These are phyloP conservation scores for Plebejus melissa DNA, from an alignment of 2,888 invertebrate species.

Conservation along the genomic window DNA sequence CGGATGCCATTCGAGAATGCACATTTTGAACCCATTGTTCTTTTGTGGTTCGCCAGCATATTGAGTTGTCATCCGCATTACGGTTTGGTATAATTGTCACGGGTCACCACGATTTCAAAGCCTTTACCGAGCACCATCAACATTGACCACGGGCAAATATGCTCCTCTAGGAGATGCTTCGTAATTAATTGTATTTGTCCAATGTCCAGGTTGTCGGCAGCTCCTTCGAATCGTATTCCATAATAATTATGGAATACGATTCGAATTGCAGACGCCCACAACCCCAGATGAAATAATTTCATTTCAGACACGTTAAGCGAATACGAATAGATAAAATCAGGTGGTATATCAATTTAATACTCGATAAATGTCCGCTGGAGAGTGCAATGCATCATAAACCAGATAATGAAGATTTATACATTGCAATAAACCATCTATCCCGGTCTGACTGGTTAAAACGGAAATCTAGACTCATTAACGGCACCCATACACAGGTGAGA, in stretches of 20 bases:
- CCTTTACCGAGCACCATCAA: background rate
- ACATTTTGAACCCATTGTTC: slow-evolving; percentile 12
- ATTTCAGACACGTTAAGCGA: slow-evolving; percentile 9
- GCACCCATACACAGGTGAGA: slow-evolving; percentile 60
- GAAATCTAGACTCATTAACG: slow-evolving; percentile 70
- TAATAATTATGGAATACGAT: too few species aligned
- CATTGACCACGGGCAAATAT: background rate
- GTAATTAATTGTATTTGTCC: background rate
- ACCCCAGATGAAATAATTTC: slow-evolving; percentile 9
- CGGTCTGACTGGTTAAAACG: slow-evolving; percentile 64
- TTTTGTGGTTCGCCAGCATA: background rate
- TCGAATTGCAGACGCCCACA: background rate
- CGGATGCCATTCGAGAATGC: slow-evolving; percentile 6
- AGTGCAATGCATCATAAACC: slow-evolving; percentile 30
- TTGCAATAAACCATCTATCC: slow-evolving; percentile 36
- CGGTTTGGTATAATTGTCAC: background rate
- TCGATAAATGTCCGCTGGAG: slow-evolving; percentile 28
- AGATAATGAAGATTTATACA: slow-evolving; percentile 36
- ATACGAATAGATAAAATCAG: slow-evolving; percentile 17
- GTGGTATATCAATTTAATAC: slow-evolving; percentile 13
- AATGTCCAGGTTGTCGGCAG: background rate
- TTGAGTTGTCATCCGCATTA: background rate
- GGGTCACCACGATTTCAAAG: background rate
- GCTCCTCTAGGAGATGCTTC: background rate
- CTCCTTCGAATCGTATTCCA: background rate